Conservation (phyloP, 2,113 vertebrate species). For the Actenoides lindsayi region DNA sequence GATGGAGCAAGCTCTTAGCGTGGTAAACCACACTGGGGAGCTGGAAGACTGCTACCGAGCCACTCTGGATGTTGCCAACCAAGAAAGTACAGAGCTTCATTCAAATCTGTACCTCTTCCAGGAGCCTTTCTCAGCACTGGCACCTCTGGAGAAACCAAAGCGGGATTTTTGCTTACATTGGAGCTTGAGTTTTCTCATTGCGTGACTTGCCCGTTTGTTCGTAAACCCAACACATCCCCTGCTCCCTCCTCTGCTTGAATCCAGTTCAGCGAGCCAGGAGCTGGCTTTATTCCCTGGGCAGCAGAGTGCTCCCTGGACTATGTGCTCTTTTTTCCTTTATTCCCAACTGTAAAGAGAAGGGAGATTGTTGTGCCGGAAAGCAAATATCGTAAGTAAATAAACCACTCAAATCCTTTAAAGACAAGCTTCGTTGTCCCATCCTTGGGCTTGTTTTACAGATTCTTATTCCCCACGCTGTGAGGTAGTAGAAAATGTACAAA, state of each 20-base stretch:
- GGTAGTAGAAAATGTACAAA: neutral
- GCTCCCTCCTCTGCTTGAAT: conserved; percentile 17
- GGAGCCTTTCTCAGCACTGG: conserved; percentile 18
- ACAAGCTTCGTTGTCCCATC: conserved; percentile 32
- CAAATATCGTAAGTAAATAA: conserved; percentile 49
- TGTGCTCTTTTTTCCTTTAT: conserved; percentile 31
- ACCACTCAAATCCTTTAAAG: conserved; percentile 37
- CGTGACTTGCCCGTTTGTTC: conserved; percentile 39
- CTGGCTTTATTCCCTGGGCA: conserved; percentile 46
- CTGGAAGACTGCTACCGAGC: conserved; percentile 29
- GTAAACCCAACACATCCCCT: neutral
- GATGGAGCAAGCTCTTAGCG: conserved; percentile 12
- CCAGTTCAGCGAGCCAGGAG: conserved; percentile 7
- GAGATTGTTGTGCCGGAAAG: conserved; percentile 21
- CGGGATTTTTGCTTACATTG: conserved; percentile 48
- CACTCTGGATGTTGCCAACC: conserved; percentile 5
- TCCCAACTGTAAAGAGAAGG: conserved; percentile 31
- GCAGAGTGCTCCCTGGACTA: neutral
- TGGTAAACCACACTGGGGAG: conserved; percentile 61
- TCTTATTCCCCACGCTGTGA: neutral
- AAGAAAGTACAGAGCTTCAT: conserved; percentile 52
- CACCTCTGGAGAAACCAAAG: conserved; percentile 50
- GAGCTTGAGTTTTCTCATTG: conserved; percentile 48
- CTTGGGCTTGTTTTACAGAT: neutral
- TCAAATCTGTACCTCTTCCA: conserved; percentile 44